phyloP scores from a whole-genome alignment of 2,113 vertebrate species.

The Alexandromys fortis region DNA sequence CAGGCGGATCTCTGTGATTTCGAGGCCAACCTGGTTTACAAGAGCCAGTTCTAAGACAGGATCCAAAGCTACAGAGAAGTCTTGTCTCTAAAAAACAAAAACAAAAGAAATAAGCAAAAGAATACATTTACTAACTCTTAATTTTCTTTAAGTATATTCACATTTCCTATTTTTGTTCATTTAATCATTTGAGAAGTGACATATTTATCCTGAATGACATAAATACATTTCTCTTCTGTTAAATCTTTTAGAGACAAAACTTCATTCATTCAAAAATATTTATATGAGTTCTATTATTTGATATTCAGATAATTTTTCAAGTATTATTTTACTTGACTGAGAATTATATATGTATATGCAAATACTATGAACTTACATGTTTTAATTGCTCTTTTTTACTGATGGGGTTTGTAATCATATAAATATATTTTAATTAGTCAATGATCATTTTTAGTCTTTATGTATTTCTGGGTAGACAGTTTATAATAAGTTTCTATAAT shows the following conservation, averaged over 20 bases:
- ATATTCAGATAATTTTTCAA: not conserved
- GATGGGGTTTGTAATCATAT: not conserved
- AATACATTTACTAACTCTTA: not conserved
- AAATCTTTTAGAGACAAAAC: not conserved
- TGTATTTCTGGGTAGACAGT: not conserved
- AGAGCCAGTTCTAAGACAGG: too few relatives aligned
- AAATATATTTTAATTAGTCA: constrained; percentile 67
- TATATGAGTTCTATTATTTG: not conserved
- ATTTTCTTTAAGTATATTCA: not conserved
- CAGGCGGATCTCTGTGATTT: too few relatives aligned
- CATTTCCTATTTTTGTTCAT: not conserved
- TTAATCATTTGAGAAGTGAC: not conserved
- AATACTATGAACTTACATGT: constrained; percentile 46
- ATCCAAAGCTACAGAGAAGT: too few relatives aligned
- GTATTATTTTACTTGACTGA: constrained; percentile 23
- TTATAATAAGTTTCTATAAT: not conserved
- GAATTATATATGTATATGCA: constrained; percentile 44
- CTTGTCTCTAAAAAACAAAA: too few relatives aligned
- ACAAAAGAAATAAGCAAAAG: not conserved
- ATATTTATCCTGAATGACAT: not conserved
- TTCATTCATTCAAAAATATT: not conserved
- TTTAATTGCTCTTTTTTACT: constrained; percentile 51
- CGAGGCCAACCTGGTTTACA: too few relatives aligned
- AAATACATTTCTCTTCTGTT: not conserved
- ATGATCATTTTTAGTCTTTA: constrained; percentile 28